These are phyloP conservation scores for Drosophila ercepeae DNA, from an alignment of 1,140 invertebrate genomes.

Conservation along the genomic window DNA sequence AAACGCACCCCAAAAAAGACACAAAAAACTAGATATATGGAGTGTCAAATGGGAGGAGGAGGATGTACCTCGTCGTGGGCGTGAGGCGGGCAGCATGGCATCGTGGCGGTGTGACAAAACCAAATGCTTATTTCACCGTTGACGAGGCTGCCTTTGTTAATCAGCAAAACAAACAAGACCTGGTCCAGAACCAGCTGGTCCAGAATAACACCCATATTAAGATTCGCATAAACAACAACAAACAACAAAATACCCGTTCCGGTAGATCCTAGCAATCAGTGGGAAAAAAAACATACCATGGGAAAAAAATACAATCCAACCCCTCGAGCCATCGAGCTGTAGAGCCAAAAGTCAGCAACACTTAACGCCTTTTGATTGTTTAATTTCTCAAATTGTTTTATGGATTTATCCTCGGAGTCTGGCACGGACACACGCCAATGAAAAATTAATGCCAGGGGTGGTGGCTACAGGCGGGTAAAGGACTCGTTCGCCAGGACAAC, in stretches of 20 bases:
- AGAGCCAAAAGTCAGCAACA: conserved; percentile 74
- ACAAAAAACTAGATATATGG: not conserved
- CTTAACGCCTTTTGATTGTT: conserved; percentile 82
- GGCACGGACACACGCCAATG: conserved; percentile 69
- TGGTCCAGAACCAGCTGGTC: conserved; percentile 51
- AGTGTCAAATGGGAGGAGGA: no score
- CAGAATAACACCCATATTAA: conserved; percentile 32
- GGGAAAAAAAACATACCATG: not conserved
- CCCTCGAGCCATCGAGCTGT: no score
- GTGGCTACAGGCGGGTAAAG: conserved; percentile 10
- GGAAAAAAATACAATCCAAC: conserved; percentile 7
- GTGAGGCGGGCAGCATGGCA: no score
- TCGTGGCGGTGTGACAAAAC: no score
- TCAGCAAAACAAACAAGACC: conserved; percentile 69
- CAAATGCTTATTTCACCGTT: conserved; percentile 15
- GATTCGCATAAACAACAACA: conserved; percentile 27
- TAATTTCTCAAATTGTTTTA: conserved; percentile 83
- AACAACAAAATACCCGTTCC: not conserved
- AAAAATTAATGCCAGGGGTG: conserved; percentile 72
- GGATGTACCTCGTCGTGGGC: no score
- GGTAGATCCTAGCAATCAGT: conserved; percentile 1
- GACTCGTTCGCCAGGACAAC: conserved; percentile 22
- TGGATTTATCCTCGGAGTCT: conserved; percentile 71
- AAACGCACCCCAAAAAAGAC: conserved; percentile 17
- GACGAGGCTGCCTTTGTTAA: conserved; percentile 50